Evolutionary conservation across 2,113 vertebrate genomes (phyloP).

Genomic region (Verasper variegatus): DNA sequence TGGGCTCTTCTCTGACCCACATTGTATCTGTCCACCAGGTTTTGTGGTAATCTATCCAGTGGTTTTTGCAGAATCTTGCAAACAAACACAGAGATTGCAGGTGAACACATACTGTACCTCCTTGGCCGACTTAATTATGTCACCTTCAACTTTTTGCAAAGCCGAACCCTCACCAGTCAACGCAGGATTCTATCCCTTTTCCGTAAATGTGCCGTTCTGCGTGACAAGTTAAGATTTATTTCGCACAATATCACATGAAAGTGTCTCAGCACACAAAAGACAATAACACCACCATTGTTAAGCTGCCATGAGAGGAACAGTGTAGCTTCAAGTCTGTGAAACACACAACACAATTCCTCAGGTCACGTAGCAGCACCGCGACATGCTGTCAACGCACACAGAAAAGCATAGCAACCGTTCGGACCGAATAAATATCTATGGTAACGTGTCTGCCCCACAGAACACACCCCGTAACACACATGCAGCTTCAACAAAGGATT

Average conservation of each 20-base stretch:
- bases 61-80: too few species aligned
- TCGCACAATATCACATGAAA: neutral
- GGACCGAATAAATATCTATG: neutral
- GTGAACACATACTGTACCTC: too few species aligned
- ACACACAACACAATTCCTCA: neutral
- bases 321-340: neutral
- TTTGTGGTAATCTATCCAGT: too few species aligned
- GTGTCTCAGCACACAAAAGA: neutral
- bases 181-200: too few species aligned
- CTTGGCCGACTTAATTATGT: neutral
- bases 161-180: too few species aligned
- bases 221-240: neutral
- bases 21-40: too few species aligned
- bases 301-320: neutral
- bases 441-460: neutral
- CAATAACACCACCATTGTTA: neutral
- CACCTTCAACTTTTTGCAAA: too few species aligned
- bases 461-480: slow-evolving; percentile 3
- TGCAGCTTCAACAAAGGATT: neutral
- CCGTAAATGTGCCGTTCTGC: too few species aligned
- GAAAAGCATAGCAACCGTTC: slow-evolving; percentile 7
- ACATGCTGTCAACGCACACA: neutral
- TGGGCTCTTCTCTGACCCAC: too few species aligned
- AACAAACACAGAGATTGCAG: too few species aligned
- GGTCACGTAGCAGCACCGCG: neutral